phyloP scores from a whole-genome alignment of 2,797 vertebrate species.

The Acanthornis magna region DNA sequence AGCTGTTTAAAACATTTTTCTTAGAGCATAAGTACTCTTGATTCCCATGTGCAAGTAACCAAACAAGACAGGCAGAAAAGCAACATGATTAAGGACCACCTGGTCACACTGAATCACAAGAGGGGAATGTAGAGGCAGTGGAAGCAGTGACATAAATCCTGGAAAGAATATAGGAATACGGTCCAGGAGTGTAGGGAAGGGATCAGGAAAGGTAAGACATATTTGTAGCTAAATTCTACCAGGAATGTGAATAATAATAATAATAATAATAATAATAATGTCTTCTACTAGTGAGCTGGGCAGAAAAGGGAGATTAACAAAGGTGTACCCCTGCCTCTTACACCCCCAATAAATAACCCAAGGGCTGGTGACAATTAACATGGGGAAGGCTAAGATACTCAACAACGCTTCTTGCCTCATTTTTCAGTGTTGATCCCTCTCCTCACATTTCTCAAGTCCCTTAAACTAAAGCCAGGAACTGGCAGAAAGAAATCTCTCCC shows the following conservation, averaged over 20 bases:
- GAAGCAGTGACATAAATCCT: not conserved
- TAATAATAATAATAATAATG: too few species aligned
- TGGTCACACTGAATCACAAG: not conserved
- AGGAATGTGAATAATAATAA: not conserved
- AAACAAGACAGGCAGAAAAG: not conserved
- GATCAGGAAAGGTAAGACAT: not conserved
- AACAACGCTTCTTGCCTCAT: too few species aligned
- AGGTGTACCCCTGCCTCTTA: not conserved
- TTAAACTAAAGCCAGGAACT: not conserved
- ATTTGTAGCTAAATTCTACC: not conserved
- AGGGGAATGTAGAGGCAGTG: not conserved
- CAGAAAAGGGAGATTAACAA: not conserved
- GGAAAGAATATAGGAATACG: not conserved
- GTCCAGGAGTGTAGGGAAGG: not conserved
- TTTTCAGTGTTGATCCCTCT: not conserved
- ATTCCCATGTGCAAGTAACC: not conserved
- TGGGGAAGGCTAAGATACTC: not conserved
- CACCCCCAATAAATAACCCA: not conserved
- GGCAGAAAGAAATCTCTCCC: not conserved
- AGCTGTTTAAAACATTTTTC: not conserved
- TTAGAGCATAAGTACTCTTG: not conserved
- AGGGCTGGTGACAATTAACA: not conserved
- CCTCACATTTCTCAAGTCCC: not conserved
- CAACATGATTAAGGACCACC: not conserved
- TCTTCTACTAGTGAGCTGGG: not conserved